Evolutionary conservation across 2,888 invertebrate species (phyloP).

Genomic region (Arrhopalites spinosus): DNA sequence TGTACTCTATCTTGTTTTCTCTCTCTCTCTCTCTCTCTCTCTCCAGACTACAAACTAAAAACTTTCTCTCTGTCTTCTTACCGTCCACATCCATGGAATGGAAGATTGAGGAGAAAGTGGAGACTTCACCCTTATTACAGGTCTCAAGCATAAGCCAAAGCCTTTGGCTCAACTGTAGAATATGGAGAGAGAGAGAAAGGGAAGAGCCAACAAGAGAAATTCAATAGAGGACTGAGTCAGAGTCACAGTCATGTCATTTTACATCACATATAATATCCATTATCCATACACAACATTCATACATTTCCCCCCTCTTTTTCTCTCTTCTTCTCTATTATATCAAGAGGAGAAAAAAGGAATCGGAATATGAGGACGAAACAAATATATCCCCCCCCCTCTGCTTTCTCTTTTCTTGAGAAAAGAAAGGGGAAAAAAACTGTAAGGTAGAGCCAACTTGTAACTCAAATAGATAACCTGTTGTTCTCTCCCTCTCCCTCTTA

Average conservation of each 20-base stretch:
- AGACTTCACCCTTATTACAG: neutral
- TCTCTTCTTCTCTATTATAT: neutral
- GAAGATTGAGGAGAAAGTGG: neutral
- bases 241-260: too few relatives aligned
- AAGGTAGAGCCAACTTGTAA: conserved; percentile 6
- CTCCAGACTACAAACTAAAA: too few relatives aligned
- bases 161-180: neutral
- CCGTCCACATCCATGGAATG: too few relatives aligned
- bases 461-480: conserved; percentile 34
- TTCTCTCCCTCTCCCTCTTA: conserved; percentile 1
- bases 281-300: neutral
- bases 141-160: too few relatives aligned
- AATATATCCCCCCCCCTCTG: neutral
- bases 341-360: neutral
- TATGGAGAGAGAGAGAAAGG: neutral
- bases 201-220: conserved; percentile 2
- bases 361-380: conserved; percentile 11
- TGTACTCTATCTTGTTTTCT: too few relatives aligned
- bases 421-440: neutral
- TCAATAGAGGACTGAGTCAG: conserved; percentile 1
- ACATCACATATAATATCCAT: neutral
- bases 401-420: too few relatives aligned
- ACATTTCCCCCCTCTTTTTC: neutral
- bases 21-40: too few relatives aligned
- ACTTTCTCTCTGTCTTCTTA: too few relatives aligned